Base-by-base conservation (phyloP, 2,113 vertebrate species). In the Orthochromis malagaraziensis region DNA sequence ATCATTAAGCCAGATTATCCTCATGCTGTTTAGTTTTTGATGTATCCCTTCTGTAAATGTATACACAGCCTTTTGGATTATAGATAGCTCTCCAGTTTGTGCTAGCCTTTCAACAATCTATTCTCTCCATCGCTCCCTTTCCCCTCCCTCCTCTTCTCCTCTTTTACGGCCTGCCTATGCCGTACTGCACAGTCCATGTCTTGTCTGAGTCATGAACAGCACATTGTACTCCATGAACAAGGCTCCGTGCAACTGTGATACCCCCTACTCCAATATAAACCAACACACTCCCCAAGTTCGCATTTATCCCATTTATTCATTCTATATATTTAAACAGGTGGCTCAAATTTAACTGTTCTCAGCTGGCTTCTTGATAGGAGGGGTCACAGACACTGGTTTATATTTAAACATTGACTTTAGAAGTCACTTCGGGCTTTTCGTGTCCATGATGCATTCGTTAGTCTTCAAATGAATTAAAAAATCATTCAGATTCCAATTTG, bases 161-260 rank as follows among this genome's bases (percentile, higher is more conserved):
- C 45, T 94, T 93, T 92, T 92, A 93, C 31, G 87, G 84, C 75
- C 89, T 81, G 91, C 87, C 73, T 77, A 84, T 90, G 90, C 54
- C 70, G 21, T 83, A 47, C 57, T 91, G 88, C 92, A 91, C 94
- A 95, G 93, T 89, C 88, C 81, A 65, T 84, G 91, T 90, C 94
- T 93, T 95, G 94, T 95, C 91, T 93, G 82, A 35, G 87, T 82
- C 89, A 95, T 95, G 94, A 96, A 95, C 87, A 88, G 92, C 79
- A 94, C 92, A 92, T 93, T 96, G 95, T 95, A 91, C 92, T 91
- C 75, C 9, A 16, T 3, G 75, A 87, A 89, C 85, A 86, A 91
- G 89, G 54, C 89, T 87, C 89, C 16, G 51, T 89, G 84, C 84
- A 87, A 87, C 88, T 63, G 82, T 14, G 73, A 90, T 29, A 77